Conservation (phyloP, 2,888 invertebrate genomes). For the Pollenia griseotomentosa region DNA sequence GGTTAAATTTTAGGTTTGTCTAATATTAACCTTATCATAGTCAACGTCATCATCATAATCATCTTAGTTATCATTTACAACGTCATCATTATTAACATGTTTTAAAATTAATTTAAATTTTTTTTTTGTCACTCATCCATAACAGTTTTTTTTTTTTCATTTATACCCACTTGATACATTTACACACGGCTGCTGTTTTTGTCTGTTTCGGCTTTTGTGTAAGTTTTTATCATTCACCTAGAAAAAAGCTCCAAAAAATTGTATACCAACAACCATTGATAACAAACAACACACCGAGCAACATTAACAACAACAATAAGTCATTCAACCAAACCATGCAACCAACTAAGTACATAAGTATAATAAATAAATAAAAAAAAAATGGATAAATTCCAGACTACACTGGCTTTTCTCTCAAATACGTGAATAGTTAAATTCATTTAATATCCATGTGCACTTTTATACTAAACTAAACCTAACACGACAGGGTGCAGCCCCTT, state of each 20-base stretch:
- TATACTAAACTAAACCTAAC: conserved; percentile 9
- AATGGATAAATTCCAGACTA: conserved; percentile 13
- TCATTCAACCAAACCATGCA: conserved; percentile 64
- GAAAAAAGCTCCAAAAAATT: conserved; percentile 49
- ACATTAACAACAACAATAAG: conserved; percentile 36
- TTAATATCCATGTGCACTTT: conserved; percentile 19
- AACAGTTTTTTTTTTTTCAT: conserved; percentile 41
- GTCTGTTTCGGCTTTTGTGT: conserved; percentile 43
- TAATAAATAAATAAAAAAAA: conserved; percentile 18
- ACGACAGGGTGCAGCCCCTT: conserved; percentile 46
- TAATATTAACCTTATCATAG: not conserved
- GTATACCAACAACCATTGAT: conserved; percentile 46
- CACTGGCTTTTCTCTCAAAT: conserved; percentile 19
- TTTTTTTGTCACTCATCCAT: conserved; percentile 58
- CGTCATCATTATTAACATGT: conserved; percentile 6
- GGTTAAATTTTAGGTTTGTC: conserved; percentile 38
- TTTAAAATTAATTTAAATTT: conserved; percentile 40
- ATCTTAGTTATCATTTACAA: conserved; percentile 1
- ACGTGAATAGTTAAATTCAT: conserved; percentile 33
- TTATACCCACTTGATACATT: conserved; percentile 29
- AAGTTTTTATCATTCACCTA: conserved; percentile 20
- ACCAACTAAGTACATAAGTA: conserved; percentile 48
- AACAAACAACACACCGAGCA: conserved; percentile 19
- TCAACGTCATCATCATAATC: conserved; percentile 24
- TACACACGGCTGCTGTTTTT: conserved; percentile 17